phyloP scores from a whole-genome alignment of 2,113 vertebrate genomes.

The Nansenia antarctica region DNA sequence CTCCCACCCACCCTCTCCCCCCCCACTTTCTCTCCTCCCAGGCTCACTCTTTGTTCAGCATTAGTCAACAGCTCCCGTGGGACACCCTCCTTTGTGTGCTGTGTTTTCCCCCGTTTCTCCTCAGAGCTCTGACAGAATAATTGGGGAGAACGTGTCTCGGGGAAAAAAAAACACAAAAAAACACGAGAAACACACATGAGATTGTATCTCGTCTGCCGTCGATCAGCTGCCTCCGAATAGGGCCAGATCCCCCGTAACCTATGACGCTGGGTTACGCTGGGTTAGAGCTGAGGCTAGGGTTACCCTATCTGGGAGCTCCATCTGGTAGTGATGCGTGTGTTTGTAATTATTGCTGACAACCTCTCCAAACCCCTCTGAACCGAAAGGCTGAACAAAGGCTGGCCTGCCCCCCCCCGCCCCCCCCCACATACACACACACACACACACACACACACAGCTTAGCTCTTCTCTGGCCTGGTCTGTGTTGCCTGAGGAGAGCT shows the following conservation, averaged over 20 bases:
- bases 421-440: too few relatives aligned
- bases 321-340: conserved; percentile 25
- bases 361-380: background rate
- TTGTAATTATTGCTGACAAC: conserved; percentile 25
- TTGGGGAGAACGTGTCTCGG: conserved; percentile 21
- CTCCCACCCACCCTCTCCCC: background rate
- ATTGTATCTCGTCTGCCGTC: too few relatives aligned
- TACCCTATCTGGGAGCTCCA: conserved; percentile 13
- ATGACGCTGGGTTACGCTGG: too few relatives aligned
- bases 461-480: too few relatives aligned
- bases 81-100: conserved; percentile 63
- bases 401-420: background rate
- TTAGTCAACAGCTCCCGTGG: conserved; percentile 57
- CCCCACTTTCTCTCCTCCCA: conserved; percentile 1
- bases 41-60: conserved; percentile 52
- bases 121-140: conserved; percentile 49
- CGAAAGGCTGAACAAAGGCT: conserved; percentile 31
- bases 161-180: conserved; percentile 28
- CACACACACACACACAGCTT: too few relatives aligned
- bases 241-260: background rate
- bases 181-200: conserved; percentile 19
- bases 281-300: conserved; percentile 14
- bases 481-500: conserved; percentile 3
- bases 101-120: conserved; percentile 54
- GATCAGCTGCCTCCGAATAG: background rate